Evolutionary conservation across 1,140 invertebrate genomes (phyloP).

Genomic region (Ctenoplectra terminalis): DNA sequence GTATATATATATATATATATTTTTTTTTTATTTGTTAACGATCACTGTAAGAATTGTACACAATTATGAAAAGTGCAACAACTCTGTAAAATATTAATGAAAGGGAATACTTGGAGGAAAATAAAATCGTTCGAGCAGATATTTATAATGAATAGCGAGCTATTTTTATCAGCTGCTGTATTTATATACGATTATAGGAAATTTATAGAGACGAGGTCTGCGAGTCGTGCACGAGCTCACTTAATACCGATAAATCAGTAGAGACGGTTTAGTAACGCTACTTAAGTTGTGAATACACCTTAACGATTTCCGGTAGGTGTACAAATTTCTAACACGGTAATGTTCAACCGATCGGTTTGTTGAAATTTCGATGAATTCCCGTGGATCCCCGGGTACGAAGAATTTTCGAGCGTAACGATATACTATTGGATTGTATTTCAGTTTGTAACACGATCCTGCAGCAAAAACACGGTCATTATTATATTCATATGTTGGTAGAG

Average conservation of each 20-base stretch:
- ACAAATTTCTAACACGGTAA: not conserved
- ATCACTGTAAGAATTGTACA: too few relatives aligned
- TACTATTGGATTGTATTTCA: not conserved
- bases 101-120: not conserved
- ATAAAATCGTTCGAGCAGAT: not conserved
- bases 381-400: too few relatives aligned
- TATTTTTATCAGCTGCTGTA: conserved; percentile 6
- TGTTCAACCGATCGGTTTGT: not conserved
- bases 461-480: not conserved
- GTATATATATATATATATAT: too few relatives aligned
- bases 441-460: conserved; percentile 2
- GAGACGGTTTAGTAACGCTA: not conserved
- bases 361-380: conserved; percentile 5
- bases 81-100: not conserved
- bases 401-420: conserved; percentile 6
- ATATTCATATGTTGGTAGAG: not conserved
- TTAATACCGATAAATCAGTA: not conserved
- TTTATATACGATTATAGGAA: not conserved
- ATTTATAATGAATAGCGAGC: not conserved
- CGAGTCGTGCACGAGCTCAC: not conserved
- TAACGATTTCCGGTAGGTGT: not conserved
- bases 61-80: too few relatives aligned
- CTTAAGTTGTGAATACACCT: not conserved
- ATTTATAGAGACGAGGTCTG: not conserved
- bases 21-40: too few relatives aligned